Evolutionary conservation across 2,888 invertebrate species (phyloP).

Genomic region (Drosophila percnosoma): DNA sequence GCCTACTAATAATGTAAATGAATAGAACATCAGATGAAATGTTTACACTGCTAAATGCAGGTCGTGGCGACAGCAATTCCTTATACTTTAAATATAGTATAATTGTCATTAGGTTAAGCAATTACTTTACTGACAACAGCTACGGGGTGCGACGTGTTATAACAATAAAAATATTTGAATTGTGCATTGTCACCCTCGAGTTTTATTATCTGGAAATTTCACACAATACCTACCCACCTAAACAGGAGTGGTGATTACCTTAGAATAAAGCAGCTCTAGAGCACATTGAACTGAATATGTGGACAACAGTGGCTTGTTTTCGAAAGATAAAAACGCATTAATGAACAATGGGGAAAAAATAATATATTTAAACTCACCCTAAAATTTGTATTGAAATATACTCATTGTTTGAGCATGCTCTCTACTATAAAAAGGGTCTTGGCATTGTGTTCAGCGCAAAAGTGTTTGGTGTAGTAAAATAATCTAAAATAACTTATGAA

Average conservation of each 20-base stretch:
- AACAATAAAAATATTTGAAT: slow-evolving; percentile 81
- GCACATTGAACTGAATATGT: slow-evolving; percentile 46
- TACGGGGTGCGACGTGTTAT: slow-evolving; percentile 77
- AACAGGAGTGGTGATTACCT: slow-evolving; percentile 69
- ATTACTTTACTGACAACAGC: slow-evolving; percentile 68
- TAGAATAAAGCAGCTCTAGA: slow-evolving; percentile 71
- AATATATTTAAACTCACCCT: slow-evolving; percentile 77
- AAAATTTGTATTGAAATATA: slow-evolving; percentile 61
- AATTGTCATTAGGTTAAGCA: slow-evolving; percentile 82
- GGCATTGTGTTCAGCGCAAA: slow-evolving; percentile 57
- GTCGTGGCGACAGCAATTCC: slow-evolving; percentile 65
- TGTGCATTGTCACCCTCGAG: slow-evolving; percentile 78
- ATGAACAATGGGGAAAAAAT: slow-evolving; percentile 66
- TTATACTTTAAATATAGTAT: slow-evolving; percentile 71
- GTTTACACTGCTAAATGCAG: slow-evolving; percentile 9
- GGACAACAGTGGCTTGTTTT: slow-evolving; percentile 74
- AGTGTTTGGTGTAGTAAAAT: slow-evolving; percentile 55
- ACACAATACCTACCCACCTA: slow-evolving; percentile 65
- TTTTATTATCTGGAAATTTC: slow-evolving; percentile 65
- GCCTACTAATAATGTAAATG: not conserved
- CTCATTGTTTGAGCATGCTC: slow-evolving; percentile 80
- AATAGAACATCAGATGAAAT: not conserved
- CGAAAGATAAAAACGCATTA: slow-evolving; percentile 78
- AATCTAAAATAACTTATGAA: slow-evolving; percentile 56
- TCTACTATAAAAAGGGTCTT: slow-evolving; percentile 56